phyloP scores from a whole-genome alignment of 2,888 invertebrate species.

The Eurois occulta region DNA sequence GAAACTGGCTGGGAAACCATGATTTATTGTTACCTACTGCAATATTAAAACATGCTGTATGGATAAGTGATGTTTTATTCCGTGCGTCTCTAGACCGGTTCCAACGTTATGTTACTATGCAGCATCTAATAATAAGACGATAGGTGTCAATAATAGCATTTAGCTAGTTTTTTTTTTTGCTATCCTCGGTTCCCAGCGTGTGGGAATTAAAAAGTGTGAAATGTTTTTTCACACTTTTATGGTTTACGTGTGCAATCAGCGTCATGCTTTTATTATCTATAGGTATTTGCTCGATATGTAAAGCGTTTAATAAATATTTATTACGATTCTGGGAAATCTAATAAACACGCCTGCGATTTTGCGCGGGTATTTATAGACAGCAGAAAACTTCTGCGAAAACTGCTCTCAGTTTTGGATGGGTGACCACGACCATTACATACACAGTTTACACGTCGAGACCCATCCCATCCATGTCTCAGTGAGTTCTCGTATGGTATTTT shows the following conservation, averaged over 20 bases:
- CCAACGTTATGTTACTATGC: conserved; percentile 45
- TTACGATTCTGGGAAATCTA: conserved; percentile 47
- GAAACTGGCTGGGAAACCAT: conserved; percentile 37
- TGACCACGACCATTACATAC: conserved; percentile 19
- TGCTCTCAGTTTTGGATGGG: conserved; percentile 26
- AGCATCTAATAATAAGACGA: conserved; percentile 46
- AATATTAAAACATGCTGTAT: conserved; percentile 27
- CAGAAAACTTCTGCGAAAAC: conserved; percentile 22
- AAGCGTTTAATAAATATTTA: conserved; percentile 38
- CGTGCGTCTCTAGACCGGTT: conserved; percentile 38
- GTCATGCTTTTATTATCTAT: conserved; percentile 34
- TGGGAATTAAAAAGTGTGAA: conserved; percentile 2
- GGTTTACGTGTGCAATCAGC: conserved; percentile 31
- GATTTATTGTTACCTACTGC: conserved; percentile 50
- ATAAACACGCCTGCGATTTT: conserved; percentile 40
- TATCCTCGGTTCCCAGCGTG: conserved; percentile 11
- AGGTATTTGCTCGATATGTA: conserved; percentile 16
- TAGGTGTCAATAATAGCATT: conserved; percentile 52
- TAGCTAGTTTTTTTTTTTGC: conserved; percentile 43
- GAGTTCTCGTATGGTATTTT: conserved; percentile 5
- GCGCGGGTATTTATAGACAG: conserved; percentile 27
- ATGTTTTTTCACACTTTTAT: too few relatives aligned
- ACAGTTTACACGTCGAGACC: neutral
- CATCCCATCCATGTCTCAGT: neutral
- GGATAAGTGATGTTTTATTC: conserved; percentile 33